Conservation (phyloP, 2,113 vertebrate species). For the Gavia stellata region DNA sequence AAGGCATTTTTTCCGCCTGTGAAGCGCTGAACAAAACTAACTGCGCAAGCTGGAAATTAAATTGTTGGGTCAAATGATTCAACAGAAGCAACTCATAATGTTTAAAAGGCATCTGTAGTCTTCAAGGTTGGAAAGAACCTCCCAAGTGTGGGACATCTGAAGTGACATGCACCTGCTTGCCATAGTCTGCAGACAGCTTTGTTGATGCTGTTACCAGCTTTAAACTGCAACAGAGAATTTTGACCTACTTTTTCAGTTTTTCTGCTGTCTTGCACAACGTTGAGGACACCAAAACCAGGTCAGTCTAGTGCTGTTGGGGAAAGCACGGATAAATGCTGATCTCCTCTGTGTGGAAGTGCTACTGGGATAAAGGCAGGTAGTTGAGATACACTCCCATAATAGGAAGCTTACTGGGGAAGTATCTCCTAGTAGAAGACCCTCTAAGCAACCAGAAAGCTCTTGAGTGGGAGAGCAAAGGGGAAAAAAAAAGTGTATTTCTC, state of each 20-base stretch:
- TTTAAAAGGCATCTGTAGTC: neutral
- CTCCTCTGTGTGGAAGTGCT: neutral
- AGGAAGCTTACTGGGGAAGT: neutral
- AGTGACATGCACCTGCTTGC: fast-evolving
- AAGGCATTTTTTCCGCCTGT: neutral
- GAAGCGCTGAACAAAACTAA: neutral
- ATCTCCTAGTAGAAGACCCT: neutral
- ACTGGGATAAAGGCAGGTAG: neutral
- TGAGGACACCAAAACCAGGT: neutral
- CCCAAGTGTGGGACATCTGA: neutral
- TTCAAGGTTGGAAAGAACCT: neutral
- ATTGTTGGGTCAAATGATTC: neutral
- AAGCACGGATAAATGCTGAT: neutral
- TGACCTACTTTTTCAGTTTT: constrained; percentile 6
- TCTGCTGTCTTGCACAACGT: neutral
- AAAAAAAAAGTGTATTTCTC: neutral
- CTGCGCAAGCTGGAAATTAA: neutral
- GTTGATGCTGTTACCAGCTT: neutral
- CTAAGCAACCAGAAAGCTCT: neutral
- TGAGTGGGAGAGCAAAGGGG: neutral
- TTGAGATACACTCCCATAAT: neutral
- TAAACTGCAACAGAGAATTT: neutral
- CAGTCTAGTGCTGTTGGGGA: neutral
- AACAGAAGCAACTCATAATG: neutral
- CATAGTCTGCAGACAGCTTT: neutral